Evolutionary conservation across 2,113 vertebrate genomes (phyloP), one percentile per base, ranked within the genome.

Genomic region (Centrocercus urophasianus): DNA sequence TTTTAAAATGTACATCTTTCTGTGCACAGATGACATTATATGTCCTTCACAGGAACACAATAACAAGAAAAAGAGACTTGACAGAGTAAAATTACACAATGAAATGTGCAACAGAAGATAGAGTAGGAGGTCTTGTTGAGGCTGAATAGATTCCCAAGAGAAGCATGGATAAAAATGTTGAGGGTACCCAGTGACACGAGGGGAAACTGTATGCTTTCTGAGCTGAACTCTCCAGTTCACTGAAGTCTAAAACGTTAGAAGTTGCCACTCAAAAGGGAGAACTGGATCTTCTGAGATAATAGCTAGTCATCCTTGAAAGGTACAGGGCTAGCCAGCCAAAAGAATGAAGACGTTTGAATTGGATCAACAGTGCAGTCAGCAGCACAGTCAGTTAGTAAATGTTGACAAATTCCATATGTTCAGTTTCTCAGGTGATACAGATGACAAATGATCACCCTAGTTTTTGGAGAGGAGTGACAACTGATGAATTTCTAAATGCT

Each of bases 321-420:
- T 94, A 24, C 52, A 78, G 61, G 69, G 38, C 72, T 66, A 80
- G 72, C 15, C 69, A 80, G 4, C 60, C 57, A 65, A 80, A 80
- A 75, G 89, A 83, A 87, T 38, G 72, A 93, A 80, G 89, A 76
- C 0, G 7, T 40, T 86, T 89, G 72, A 71, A 47, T 43, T 83
- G 82, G 87, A 93, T 83, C 94, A 89, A 3, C 60, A 67, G 45
- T n/a, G 71, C 87, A 93, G 45, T 56, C 67, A 50, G 50, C 64
- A 80, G 64, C 64, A 80, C 34, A 80, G 30, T 7, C 45, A 67
- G 34, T 15, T 69, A 86, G 61, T 20, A 82, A 82, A 66, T 77
- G 71, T 56, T 95, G 93, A 89, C 87, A 93, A 82, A 91, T 92
- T 77, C 93, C 85, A 18, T 91, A 56, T 79, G 64, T 93, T 92